Evolutionary conservation across 1,140 invertebrate genomes (phyloP), one percentile per base, ranked within the genome.

Genomic region (Phthorimaea operculella): DNA sequence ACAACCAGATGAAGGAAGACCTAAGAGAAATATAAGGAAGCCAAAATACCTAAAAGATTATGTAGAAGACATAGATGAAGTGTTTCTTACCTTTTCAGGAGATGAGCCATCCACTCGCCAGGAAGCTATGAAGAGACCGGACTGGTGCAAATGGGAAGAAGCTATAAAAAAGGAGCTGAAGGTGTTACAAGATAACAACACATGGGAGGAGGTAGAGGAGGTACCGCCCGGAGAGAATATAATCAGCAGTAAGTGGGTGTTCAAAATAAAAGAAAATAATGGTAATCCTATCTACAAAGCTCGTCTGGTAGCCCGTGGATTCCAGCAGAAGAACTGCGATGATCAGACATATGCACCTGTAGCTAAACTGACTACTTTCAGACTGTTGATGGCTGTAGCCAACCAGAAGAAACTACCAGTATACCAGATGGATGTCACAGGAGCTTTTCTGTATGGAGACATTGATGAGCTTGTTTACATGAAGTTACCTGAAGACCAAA

Each of bases 401-500:
- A 68, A 60, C 34, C 59, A 69, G 54, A 54, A 50, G 8, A 71
- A 70, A 16, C 51, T 62, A 44, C 58, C 55, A 17, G 58, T 75
- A 16, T 48, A 64, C 57, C 68, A 77, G 55, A 70, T 75, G 68
- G 71, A 55, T 16, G 54, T 55, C 9, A 34, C 21, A n/a, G 47
- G 54, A 16, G 54, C 54, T 4, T 55, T 55, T 49, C 16, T 55
- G 33, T 49, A 48, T 55, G 54, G 54, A 12, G 54, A 55, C 12
- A 55, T 55, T 15, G 21, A 55, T 34, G 47, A 44, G 18, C n/a
- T 7, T 48, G 54, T 55, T 11, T 55, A 48, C 39, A 34, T 55
- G 10, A 34, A 14, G 33, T 55, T 55, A 34, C 54, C 54, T 33
- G 47, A 55, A 8, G 11, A 36, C 4, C 44, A 47, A 7, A 49